phyloP scores from a whole-genome alignment of 2,113 vertebrate species.

The Phyllopteryx taeniolatus region DNA sequence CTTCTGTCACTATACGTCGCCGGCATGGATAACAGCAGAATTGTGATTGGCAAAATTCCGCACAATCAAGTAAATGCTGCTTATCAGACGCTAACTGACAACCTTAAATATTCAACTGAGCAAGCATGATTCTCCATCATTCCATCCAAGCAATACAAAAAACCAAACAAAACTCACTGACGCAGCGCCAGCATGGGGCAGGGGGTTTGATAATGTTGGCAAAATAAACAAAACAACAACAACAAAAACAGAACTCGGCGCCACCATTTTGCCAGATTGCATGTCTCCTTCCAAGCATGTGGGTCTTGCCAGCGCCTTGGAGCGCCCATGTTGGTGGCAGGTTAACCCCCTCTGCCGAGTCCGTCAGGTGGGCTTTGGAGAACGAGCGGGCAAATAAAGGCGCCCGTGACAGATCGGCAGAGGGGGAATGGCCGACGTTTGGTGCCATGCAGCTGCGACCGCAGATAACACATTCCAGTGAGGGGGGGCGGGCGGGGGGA shows the following conservation, averaged over 20 bases:
- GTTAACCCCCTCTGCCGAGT: conserved; percentile 48
- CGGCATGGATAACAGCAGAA: too few species aligned
- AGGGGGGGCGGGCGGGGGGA: conserved; percentile 28
- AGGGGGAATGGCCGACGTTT: conserved; percentile 49
- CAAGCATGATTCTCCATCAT: background rate
- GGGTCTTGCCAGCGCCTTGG: conserved; percentile 39
- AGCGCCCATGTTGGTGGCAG: conserved; percentile 53
- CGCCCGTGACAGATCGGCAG: conserved; percentile 57
- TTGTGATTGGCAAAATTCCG: too few species aligned
- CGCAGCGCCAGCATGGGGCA: background rate
- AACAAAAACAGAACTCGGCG: conserved; percentile 30
- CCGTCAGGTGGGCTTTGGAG: conserved; percentile 54
- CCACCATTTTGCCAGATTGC: conserved; percentile 30
- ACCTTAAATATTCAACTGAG: background rate
- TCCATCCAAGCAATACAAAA: background rate
- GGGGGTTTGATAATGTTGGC: conserved; percentile 45
- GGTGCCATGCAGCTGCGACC: conserved; percentile 64
- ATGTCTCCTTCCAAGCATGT: conserved; percentile 33
- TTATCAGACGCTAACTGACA: too few species aligned
- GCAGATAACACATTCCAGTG: conserved; percentile 61
- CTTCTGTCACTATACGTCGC: too few species aligned
- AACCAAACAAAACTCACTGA: background rate
- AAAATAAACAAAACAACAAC: conserved; percentile 40
- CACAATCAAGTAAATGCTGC: too few species aligned
- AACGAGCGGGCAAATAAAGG: conserved; percentile 56